A percentile compares a stretch with the other conserved stretches of the same genome.
These are phyloP conservation scores for Heterodera schachtii DNA, from an alignment of 1,140 invertebrate genomes.

Conservation along the genomic window DNA sequence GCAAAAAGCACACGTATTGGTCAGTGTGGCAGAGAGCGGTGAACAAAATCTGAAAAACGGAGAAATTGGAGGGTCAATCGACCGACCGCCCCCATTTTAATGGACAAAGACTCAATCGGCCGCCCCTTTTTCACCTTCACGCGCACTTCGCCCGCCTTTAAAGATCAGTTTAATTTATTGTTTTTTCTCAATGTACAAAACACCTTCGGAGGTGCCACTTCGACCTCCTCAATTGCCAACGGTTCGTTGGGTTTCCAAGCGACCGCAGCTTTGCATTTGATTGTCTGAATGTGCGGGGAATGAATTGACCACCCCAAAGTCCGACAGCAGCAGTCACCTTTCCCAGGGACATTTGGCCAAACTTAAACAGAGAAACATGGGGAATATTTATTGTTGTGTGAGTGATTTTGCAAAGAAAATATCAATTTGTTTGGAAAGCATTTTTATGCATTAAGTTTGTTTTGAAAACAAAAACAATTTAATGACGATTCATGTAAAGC, in stretches of 20 bases:
- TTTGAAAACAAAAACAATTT: no score
- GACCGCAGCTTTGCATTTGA: constrained; percentile 60
- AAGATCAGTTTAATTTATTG: no score
- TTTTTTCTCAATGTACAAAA: neutral
- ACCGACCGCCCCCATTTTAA: no score
- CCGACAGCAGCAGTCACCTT: no score
- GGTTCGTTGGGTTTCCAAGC: constrained; percentile 72
- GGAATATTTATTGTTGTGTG: no score
- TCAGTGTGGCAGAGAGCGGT: constrained; percentile 95
- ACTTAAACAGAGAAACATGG: no score
- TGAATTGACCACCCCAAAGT: neutral
- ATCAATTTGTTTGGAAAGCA: no score
- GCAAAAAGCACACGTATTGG: constrained; percentile 67
- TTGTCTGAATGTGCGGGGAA: constrained; percentile 30
- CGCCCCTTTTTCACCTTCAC: constrained; percentile 67
- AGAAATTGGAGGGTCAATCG: no score
- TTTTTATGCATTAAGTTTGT: no score
- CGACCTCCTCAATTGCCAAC: constrained; percentile 82
- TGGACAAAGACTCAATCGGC: no score
- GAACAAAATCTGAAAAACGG: constrained; percentile 33
- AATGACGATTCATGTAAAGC: neutral
- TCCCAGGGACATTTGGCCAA: neutral
- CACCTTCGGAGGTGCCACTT: constrained; percentile 86
- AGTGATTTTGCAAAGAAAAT: no score
- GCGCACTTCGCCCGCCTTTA: constrained; percentile 71